Evolutionary conservation across 2,888 invertebrate genomes (phyloP).

Genomic region (Ischnura elegans): DNA sequence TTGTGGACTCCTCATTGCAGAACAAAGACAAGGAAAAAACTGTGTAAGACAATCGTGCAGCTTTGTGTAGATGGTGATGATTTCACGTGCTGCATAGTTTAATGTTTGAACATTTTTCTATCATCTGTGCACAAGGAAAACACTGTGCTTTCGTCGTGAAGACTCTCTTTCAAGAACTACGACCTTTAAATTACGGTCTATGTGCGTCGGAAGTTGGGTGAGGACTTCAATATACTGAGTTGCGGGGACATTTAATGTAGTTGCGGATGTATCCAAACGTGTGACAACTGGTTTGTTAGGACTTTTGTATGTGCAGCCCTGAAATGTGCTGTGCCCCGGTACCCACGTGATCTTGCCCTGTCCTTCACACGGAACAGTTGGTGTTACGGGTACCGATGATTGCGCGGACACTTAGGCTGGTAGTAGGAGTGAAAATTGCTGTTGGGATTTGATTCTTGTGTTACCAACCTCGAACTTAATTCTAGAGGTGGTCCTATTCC

Average conservation of each 20-base stretch:
- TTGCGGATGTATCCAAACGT: neutral
- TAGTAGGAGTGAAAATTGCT: neutral
- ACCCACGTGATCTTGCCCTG: neutral
- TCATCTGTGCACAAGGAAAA: neutral
- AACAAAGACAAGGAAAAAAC: too few relatives aligned
- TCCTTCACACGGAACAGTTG: neutral
- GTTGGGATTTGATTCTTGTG: neutral
- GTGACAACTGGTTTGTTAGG: neutral
- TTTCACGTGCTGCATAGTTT: neutral
- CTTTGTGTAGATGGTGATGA: neutral
- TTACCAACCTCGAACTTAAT: slow-evolving; percentile 5
- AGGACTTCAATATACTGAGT: neutral
- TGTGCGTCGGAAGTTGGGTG: slow-evolving; percentile 8
- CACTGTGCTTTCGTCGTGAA: neutral
- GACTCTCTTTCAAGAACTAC: neutral
- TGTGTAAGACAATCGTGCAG: neutral
- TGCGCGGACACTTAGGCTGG: neutral
- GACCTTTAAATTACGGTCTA: neutral
- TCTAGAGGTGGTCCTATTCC: neutral
- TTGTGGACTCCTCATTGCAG: too few relatives aligned
- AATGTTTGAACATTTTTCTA: neutral
- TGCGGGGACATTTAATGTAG: neutral
- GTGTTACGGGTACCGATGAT: neutral
- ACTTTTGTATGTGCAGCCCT: neutral
- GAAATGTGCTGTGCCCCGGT: neutral